These are phyloP conservation scores for Bos taurus DNA, from an alignment of 2,113 vertebrate species.

Conservation along the genomic window ARS-UCD2.0 NC_037343.1:74931001-74931500, in stretches of 20 bases:
- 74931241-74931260: not conserved
- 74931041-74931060: not conserved
- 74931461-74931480: not conserved
- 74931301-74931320: not conserved
- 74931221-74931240: not conserved
- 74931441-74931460: not conserved
- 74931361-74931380: not conserved
- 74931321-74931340: not conserved
- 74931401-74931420: not conserved
- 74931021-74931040: not conserved
- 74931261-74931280: not conserved
- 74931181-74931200: not conserved
- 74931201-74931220: not conserved
- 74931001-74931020: not conserved
- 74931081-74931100: no score
- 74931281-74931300: not conserved
- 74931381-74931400: not conserved
- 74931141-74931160: fast-evolving
- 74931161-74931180: not conserved
- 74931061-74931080: not conserved
- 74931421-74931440: not conserved
- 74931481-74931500: not conserved
- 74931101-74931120: not conserved
- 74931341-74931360: not conserved
- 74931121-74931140: not conserved